Evolutionary conservation across 2,888 invertebrate genomes (phyloP).

Genomic region (Archips crataeganus): DNA sequence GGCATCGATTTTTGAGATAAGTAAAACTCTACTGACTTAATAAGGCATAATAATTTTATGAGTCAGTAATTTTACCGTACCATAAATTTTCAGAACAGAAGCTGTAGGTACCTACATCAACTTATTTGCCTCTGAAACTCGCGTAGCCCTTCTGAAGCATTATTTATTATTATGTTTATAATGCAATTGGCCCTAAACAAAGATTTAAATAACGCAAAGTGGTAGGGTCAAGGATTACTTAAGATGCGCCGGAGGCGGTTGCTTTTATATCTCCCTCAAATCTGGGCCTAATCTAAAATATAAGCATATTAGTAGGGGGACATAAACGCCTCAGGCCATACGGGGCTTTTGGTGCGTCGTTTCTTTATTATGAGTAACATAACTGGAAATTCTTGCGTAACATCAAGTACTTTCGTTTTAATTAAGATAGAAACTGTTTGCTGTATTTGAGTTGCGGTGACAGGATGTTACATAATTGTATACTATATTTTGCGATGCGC

Average conservation of each 20-base stretch:
- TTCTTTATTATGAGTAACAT: slow-evolving; percentile 12
- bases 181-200: slow-evolving; percentile 66
- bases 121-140: not conserved
- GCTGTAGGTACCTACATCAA: not conserved
- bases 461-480: too few relatives aligned
- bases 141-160: slow-evolving; percentile 29
- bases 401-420: not conserved
- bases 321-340: slow-evolving; percentile 58
- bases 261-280: slow-evolving; percentile 76
- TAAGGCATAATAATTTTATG: not conserved
- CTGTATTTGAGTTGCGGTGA: too few relatives aligned
- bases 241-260: slow-evolving; percentile 62
- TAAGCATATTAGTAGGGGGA: slow-evolving; percentile 70
- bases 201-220: slow-evolving; percentile 63
- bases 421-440: not conserved
- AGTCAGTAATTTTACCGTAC: not conserved
- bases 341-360: not conserved
- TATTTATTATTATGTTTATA: slow-evolving; percentile 47
- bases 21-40: not conserved
- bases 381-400: not conserved
- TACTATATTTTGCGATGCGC: too few relatives aligned
- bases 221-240: slow-evolving; percentile 63
- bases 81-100: not conserved
- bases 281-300: slow-evolving; percentile 71
- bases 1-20: slow-evolving; percentile 16